Percentiles rank a stretch among this genome's conserved stretches.
These are phyloP conservation scores for Dendronephthya gigantea DNA, from an alignment of 64 coral and sea anemone genomes.

Conservation along the genomic window DNA sequence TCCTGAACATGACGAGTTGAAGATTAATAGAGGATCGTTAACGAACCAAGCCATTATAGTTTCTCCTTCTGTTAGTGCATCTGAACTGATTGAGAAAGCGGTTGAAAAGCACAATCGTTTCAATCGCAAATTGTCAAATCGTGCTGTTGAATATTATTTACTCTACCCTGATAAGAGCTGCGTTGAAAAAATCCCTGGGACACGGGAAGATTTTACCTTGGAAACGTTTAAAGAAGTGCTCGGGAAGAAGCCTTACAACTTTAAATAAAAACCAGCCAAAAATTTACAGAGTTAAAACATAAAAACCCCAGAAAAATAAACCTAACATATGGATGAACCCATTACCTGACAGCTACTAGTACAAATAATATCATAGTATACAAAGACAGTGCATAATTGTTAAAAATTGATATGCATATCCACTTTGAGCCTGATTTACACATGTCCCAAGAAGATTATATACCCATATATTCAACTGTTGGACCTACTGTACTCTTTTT, in stretches of 20 bases:
- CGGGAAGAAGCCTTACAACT: not conserved
- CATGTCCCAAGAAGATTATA: too few relatives aligned
- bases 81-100: slow-evolving; percentile 7
- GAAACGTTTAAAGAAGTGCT: not conserved
- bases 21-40: not conserved
- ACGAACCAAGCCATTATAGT: not conserved
- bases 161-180: slow-evolving; percentile 5
- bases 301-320: too few relatives aligned
- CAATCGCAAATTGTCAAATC: not conserved
- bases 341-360: too few relatives aligned
- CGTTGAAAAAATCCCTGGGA: not conserved
- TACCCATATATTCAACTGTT: not conserved
- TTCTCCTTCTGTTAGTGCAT: not conserved
- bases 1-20: slow-evolving; percentile 10
- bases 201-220: not conserved
- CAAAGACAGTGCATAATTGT: not conserved
- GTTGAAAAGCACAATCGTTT: slow-evolving; percentile 8
- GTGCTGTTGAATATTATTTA: not conserved
- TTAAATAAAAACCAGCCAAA: not conserved
- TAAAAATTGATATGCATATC: not conserved
- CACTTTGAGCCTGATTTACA: not conserved
- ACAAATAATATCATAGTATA: too few relatives aligned
- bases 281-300: not conserved
- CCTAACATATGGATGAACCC: too few relatives aligned
- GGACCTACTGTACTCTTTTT: not conserved